Evolutionary conservation across 2,888 invertebrate genomes (phyloP), one percentile per base, ranked within the genome.

Genomic region (Synergus itoensis): DNA sequence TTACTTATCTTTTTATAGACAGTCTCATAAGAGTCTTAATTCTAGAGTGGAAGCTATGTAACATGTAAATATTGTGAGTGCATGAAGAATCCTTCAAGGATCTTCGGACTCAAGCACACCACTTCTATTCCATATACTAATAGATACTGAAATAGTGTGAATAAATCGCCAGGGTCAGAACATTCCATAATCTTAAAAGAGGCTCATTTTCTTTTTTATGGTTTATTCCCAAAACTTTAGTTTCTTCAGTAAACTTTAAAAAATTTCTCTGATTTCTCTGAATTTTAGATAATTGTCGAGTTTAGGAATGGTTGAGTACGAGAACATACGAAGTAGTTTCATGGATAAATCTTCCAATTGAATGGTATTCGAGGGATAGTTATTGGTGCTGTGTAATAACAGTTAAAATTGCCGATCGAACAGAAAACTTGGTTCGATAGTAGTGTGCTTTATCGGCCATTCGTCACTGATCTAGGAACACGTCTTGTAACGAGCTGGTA

Each of bases 11-110:
- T 80, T 65, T 79, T 83, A 81, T 82, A 79, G 82, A 82, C 28
- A 18, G 28, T 18, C 40, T 62, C 57, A 73, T n/a, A 79, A 53
- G 48, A 53, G 60, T 67, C 64, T 43, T 73, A 62, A 53, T 77
- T 53, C 65, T 57, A 36, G 65, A 64, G 60, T 79, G 40, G 84
- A 85, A 86, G 80, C 84, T 79, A 80, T 87, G 86, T 86, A 86
- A 84, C 83, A 84, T 81, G 89, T 86, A 88, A 89, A 89, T 88
- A 89, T 89, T 87, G 85, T 88, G 84, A 83, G 81, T 82, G 82
- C 85, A 80, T 84, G 85, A 87, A 87, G 87, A 81, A 86, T 85
- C 83, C 86, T 84, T 84, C 67, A 85, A 84, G 83, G 82, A 82
- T 77, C 73, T 53, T 73, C n/a, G 69, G 9, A 48, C 48, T 45